Evolutionary conservation across 2,888 invertebrate genomes (phyloP), one percentile per base, ranked within the genome.

Genomic region (Nomada goodeniana): DNA sequence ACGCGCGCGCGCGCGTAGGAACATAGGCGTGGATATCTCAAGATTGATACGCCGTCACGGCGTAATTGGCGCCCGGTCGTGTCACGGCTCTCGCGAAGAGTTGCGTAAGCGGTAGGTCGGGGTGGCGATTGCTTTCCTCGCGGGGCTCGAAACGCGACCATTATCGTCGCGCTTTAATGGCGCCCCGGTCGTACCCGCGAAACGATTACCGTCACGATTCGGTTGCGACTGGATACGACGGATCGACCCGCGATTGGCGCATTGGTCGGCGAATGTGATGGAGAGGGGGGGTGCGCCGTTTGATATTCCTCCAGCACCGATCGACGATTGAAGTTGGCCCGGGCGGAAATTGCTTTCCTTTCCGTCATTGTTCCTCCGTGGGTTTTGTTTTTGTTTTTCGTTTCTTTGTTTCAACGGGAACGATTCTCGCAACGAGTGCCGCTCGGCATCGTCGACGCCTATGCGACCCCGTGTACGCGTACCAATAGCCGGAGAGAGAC

Each of bases 401-500:
- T n/a, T n/a, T n/a, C n/a, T n/a, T n/a, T n/a, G n/a, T n/a, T n/a
- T n/a, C n/a, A n/a, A n/a, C n/a, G n/a, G n/a, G n/a, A n/a, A n/a
- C 57, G 13, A 26, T 2, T 23, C 4, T 23, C 20, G 36, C 23
- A 18, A 2, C 7, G n/a, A 36, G 36, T 53, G 15, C 50, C 15
- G 15, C 2, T 3, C 15, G 53, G 18, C 61, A 64, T 23, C 26
- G 50, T 61, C 74, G 70, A 80, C 77, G 76, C 86, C 78, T 55
- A 82, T 85, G 82, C 44, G 42, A 29, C 47, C 47, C 63, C 59
- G 61, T 20, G 55, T 57, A 52, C 47, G 47, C 47, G 26, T 61
- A 76, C 72, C 61, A 44, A 63, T 67, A 76, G 72, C 79, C 83
- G 11, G 36, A 75, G 68, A 82, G 52, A 42, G 52, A 60, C 26